These are phyloP conservation scores for Polymixis lichenea DNA, from an alignment of 2,888 invertebrate species.

Conservation along the genomic window DNA sequence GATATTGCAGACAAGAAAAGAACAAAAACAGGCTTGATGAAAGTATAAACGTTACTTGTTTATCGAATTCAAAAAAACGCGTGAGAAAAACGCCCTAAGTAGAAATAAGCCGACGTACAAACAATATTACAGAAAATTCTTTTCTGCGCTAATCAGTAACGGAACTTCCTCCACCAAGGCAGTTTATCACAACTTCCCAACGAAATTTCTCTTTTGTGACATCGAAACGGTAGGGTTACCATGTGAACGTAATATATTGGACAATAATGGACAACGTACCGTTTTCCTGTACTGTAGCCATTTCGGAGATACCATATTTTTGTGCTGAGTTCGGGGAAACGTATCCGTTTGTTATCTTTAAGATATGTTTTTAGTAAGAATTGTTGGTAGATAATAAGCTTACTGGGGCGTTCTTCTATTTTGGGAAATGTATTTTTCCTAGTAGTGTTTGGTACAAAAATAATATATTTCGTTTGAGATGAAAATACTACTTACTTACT, in stretches of 20 bases:
- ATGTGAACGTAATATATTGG: slow-evolving; percentile 50
- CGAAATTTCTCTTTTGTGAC: slow-evolving; percentile 77
- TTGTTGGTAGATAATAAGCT: slow-evolving; percentile 16
- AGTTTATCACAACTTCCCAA: slow-evolving; percentile 81
- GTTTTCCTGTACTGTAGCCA: slow-evolving; percentile 48
- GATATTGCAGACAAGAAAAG: neutral
- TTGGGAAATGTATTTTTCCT: neutral
- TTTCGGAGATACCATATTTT: slow-evolving; percentile 38
- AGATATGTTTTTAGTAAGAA: slow-evolving; percentile 16
- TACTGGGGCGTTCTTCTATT: neutral
- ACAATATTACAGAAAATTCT: slow-evolving; percentile 73
- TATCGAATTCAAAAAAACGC: slow-evolving; percentile 8
- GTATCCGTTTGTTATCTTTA: slow-evolving; percentile 29
- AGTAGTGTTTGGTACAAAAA: neutral
- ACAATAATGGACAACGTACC: slow-evolving; percentile 49
- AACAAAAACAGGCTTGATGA: neutral
- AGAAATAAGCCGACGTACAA: slow-evolving; percentile 54
- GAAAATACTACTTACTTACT: neutral
- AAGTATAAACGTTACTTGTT: neutral
- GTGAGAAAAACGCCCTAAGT: slow-evolving; percentile 18
- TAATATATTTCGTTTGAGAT: neutral
- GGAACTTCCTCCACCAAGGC: slow-evolving; percentile 76
- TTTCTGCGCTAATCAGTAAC: slow-evolving; percentile 80
- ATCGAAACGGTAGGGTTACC: slow-evolving; percentile 69
- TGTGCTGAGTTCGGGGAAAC: slow-evolving; percentile 17